Evolutionary conservation across 2,888 invertebrate species (phyloP), one percentile per base, ranked within the genome.

Genomic region (Geophilus truncorum): DNA sequence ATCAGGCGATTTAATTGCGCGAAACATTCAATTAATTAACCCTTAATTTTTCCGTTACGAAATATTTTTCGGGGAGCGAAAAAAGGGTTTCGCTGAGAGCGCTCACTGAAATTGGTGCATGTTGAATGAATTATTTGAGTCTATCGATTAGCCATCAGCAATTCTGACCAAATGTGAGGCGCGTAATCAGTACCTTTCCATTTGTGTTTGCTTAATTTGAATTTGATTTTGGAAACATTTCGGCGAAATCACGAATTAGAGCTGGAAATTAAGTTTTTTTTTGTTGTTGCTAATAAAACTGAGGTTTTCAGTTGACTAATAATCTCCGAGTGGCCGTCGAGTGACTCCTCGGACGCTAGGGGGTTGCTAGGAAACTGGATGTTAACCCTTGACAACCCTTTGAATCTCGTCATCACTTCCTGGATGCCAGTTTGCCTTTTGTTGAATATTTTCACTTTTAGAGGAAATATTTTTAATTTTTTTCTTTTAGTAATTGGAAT

Each of bases 351-450:
- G 57, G 57, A 62, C 57, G 57, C 23, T 23, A 18, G 57, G 57
- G 57, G 57, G 57, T 62, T 62, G 57, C 57, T 62, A 62, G 57
- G 57, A 62, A 23, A 62, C 57, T 62, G 9, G 21, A 21, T 62
- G 21, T 23, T 62, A 23, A 62, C 57, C 23, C 57, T 62, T 62
- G 57, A 62, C 57, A 62, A 62, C 57, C 57, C 57, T 62, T 62
- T 62, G 57, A 62, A 62, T 62, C 57, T 62, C 57, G 23, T 62
- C 57, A 62, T 62, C 57, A 62, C 57, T 62, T 62, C 57, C 57
- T 62, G 57, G 57, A 18, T n/a, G 57, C 15, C 57, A n/a, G n/a
- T n/a, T n/a, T 62, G 23, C 5, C 10, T 21, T 62, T 62, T 62
- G 57, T 62, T 23, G 21, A 2, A 6, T 62, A n/a, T 62, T 18